Percentiles rank a stretch among this genome's conserved stretches.
Conservation (phyloP, 2,113 vertebrate species). For the Anguilla rostrata region DNA sequence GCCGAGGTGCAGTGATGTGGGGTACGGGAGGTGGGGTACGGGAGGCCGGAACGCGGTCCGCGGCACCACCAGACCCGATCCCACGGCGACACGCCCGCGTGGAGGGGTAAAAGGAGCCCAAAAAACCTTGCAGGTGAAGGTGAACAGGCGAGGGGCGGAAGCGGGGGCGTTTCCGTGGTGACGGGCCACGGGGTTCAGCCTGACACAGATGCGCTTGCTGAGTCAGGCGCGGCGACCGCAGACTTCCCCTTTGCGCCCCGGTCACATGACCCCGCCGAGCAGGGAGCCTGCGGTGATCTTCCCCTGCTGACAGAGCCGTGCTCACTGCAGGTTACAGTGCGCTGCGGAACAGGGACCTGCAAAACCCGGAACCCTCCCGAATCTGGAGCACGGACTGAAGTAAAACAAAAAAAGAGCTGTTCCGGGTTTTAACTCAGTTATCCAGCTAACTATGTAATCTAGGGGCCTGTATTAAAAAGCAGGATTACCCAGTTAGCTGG, state of each 20-base stretch:
- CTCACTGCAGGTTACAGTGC: neutral
- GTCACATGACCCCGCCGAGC: slow-evolving; percentile 5
- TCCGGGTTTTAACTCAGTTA: too few species aligned
- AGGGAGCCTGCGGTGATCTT: slow-evolving; percentile 4
- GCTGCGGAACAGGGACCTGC: neutral
- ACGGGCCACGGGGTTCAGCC: neutral
- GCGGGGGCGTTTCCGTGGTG: neutral
- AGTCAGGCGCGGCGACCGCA: neutral
- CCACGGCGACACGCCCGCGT: too few species aligned
- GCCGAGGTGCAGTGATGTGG: too few species aligned
- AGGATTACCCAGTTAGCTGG: too few species aligned
- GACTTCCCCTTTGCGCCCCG: neutral
- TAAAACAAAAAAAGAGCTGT: too few species aligned
- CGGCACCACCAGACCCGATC: too few species aligned
- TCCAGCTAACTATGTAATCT: too few species aligned
- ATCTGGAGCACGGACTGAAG: too few species aligned
- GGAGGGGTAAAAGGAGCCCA: neutral
- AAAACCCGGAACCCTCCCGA: too few species aligned
- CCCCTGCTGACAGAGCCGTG: neutral
- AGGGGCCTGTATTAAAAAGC: too few species aligned
- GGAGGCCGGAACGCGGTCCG: too few species aligned
- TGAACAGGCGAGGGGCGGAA: neutral
- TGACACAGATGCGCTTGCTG: neutral
- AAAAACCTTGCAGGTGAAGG: neutral
- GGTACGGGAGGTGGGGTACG: too few species aligned